Evolutionary conservation across 2,888 invertebrate species (phyloP).

Genomic region (Prenolepis imparis): DNA sequence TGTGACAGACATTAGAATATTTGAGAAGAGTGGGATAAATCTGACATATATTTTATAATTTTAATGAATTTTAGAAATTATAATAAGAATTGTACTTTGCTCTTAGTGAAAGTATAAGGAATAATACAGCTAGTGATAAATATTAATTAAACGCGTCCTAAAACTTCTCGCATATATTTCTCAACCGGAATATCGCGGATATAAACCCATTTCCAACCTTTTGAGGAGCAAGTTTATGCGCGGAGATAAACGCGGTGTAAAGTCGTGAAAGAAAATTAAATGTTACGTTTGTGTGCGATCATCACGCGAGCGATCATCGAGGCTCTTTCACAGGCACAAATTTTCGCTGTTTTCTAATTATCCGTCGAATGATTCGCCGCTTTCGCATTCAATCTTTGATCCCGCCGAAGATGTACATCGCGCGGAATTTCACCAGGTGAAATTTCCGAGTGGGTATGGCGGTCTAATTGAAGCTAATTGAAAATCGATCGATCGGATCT

Average conservation of each 20-base stretch:
- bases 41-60: constrained; percentile 3
- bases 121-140: constrained; percentile 21
- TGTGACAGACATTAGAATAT: background rate
- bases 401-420: constrained; percentile 56
- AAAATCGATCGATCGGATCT: constrained; percentile 74
- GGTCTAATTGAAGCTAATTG: constrained; percentile 77
- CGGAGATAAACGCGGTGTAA: background rate
- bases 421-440: constrained; percentile 62
- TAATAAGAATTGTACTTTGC: background rate
- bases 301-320: background rate
- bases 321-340: background rate
- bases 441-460: constrained; percentile 70
- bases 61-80: constrained; percentile 14
- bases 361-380: constrained; percentile 12
- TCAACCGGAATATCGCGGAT: background rate
- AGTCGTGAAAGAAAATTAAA: background rate
- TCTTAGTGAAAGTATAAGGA: background rate
- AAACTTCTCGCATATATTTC: constrained; percentile 31
- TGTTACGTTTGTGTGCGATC: background rate
- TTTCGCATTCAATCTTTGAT: constrained; percentile 33
- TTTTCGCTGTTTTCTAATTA: constrained; percentile 29
- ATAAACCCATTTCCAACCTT: constrained; percentile 3
- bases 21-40: constrained; percentile 1
- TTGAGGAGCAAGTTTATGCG: background rate
- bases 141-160: constrained; percentile 27